phyloP scores from a whole-genome alignment of 2,888 invertebrate species.

The Mythimna ferrago region DNA sequence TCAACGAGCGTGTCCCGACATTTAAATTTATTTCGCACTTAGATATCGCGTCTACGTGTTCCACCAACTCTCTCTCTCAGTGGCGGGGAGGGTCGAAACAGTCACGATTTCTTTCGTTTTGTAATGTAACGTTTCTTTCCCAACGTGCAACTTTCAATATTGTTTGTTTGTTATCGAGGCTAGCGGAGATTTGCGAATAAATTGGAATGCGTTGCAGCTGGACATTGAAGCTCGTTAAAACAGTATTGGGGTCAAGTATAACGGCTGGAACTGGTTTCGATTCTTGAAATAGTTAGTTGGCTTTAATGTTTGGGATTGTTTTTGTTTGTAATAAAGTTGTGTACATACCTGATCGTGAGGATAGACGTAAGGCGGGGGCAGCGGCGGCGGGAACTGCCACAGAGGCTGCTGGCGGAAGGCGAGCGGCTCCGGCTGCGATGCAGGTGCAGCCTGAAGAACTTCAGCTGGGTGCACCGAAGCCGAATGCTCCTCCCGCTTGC shows the following conservation, averaged over 20 bases:
- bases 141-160: slow-evolving; percentile 80
- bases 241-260: slow-evolving; percentile 86
- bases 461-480: slow-evolving; percentile 93
- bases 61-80: slow-evolving; percentile 83
- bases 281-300: slow-evolving; percentile 74
- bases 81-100: slow-evolving; percentile 85
- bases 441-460: slow-evolving; percentile 91
- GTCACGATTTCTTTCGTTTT: slow-evolving; percentile 86
- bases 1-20: slow-evolving; percentile 88
- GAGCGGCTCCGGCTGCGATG: slow-evolving; percentile 89
- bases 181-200: slow-evolving; percentile 65
- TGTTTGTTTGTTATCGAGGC: slow-evolving; percentile 72
- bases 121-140: slow-evolving; percentile 76
- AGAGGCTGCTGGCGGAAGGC: slow-evolving; percentile 93
- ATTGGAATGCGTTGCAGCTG: slow-evolving; percentile 73
- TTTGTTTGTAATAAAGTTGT: slow-evolving; percentile 57
- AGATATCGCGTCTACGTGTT: slow-evolving; percentile 81
- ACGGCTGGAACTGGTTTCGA: slow-evolving; percentile 78
- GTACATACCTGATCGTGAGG: slow-evolving; percentile 94
- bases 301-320: slow-evolving; percentile 54
- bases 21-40: slow-evolving; percentile 89
- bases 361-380: slow-evolving; percentile 94
- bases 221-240: slow-evolving; percentile 74
- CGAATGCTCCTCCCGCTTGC: slow-evolving; percentile 95
- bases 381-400: slow-evolving; percentile 96